A percentile compares a stretch with the other conserved stretches of the same genome.
Evolutionary conservation across 2,797 vertebrate genomes (phyloP).

Genomic region (Sorex maritimensis): DNA sequence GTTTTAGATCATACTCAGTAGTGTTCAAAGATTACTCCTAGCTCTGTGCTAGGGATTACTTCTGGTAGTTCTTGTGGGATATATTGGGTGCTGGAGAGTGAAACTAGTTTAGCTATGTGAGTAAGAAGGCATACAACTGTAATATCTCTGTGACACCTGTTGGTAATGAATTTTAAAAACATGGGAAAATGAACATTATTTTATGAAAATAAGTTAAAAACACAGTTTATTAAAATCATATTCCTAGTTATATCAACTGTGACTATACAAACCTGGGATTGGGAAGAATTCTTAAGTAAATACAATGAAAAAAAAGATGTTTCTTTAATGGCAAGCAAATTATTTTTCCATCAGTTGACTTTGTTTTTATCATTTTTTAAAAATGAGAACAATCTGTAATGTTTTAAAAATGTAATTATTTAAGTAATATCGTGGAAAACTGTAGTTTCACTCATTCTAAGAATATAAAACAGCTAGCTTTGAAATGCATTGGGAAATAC

Average conservation of each 20-base stretch:
- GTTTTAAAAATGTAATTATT: constrained; percentile 68
- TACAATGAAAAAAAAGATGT: not conserved
- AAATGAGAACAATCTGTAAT: constrained; percentile 64
- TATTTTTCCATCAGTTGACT: constrained; percentile 40
- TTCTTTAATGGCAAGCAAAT: not conserved
- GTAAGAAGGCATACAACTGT: no score
- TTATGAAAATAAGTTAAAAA: constrained; percentile 57
- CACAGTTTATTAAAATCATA: constrained; percentile 9
- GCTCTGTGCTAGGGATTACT: no score
- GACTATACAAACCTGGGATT: not conserved
- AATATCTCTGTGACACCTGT: no score
- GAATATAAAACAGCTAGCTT: constrained; percentile 75
- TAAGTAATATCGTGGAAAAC: constrained; percentile 51
- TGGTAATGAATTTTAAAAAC: constrained; percentile 12
- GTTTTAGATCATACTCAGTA: no score
- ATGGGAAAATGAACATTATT: constrained; percentile 28
- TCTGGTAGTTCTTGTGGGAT: no score
- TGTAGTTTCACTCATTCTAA: constrained; percentile 76
- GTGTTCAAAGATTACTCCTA: no score
- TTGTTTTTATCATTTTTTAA: constrained; percentile 72
- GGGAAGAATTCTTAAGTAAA: not conserved
- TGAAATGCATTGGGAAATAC: constrained; percentile 82
- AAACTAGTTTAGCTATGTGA: no score
- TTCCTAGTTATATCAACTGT: constrained; percentile 56
- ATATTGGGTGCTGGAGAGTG: no score